Evolutionary conservation across 2,797 vertebrate species (phyloP), one percentile per base, ranked within the genome.

Genomic region (Botia kubotai): DNA sequence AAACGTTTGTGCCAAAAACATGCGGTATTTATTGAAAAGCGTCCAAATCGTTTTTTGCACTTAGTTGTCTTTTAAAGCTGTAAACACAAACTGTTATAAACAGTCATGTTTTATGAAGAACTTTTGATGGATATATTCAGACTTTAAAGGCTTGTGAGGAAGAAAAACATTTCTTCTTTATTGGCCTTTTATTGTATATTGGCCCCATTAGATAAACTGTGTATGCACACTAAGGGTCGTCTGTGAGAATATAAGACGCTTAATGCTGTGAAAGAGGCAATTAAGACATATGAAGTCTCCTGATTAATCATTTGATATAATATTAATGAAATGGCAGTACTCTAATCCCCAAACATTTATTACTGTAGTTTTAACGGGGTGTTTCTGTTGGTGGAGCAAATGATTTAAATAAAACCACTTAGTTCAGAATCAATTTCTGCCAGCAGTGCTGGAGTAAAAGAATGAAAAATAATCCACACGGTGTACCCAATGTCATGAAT

Each of bases 401-500:
- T 10, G 14, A 72, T 55, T 19, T 55, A 62, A 75, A 68, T 75
- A 68, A 72, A 69, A 79, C 52, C 70, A 67, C 58, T 81, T 62
- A 68, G 48, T 70, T 81, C 65, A 23, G 60, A 67, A 53, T 77
- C 53, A 43, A 13, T 52, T 68, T 83, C 73, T 52, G 36, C 60
- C 14, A 21, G 10, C 66, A 76, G 19, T 33, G 69, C 58, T 11
- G 12, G 69, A 55, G 67, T 71, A 55, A 81, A 81, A 63, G 39
- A 72, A 65, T 72, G 74, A 73, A 50, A 68, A 80, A 76, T 72
- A 80, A 75, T 80, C 72, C 55, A 70, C 67, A 60, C 62, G 66
- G 43, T 65, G 43, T 46, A 60, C 73, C 69, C 26, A 65, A 58
- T 82, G 79, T 79, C 72, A 74, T 68, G 72, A 82, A 80, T 69